Evolutionary conservation across 35 echinoderm and acorn worm genomes (phyloP).

Genomic region (Anneissia japonica): DNA sequence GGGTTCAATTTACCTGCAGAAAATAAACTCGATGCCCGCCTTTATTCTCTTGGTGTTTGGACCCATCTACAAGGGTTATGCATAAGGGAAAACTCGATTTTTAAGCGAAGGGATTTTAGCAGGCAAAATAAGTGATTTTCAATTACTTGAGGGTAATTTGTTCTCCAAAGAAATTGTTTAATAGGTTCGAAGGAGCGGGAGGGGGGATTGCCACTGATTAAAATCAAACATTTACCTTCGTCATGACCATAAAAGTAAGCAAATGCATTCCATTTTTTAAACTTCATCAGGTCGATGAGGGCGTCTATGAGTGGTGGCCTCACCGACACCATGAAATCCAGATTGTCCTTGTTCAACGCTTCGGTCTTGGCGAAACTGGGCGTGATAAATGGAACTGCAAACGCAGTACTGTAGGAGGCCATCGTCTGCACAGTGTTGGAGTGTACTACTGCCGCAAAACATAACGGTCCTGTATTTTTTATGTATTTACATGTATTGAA

Average conservation of each 20-base stretch:
- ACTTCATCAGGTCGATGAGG: conserved; percentile 40
- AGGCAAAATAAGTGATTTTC: too few relatives aligned
- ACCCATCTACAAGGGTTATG: too few relatives aligned
- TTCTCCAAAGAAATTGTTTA: too few relatives aligned
- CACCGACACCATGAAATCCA: conserved; percentile 64
- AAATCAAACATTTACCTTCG: conserved; percentile 76
- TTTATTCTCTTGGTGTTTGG: too few relatives aligned
- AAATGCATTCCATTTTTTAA: conserved; percentile 65
- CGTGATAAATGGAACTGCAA: neutral
- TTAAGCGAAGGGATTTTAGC: too few relatives aligned
- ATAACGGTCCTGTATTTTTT: neutral
- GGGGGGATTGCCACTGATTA: too few relatives aligned
- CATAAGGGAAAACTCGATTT: too few relatives aligned
- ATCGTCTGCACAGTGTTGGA: neutral
- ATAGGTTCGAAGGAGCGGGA: too few relatives aligned
- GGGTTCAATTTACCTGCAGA: too few relatives aligned
- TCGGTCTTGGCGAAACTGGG: neutral
- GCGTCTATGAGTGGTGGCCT: conserved; percentile 55
- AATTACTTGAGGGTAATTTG: too few relatives aligned
- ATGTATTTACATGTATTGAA: neutral
- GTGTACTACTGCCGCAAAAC: neutral
- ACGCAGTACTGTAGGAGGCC: neutral
- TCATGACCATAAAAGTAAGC: conserved; percentile 62
- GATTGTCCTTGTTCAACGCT: neutral
- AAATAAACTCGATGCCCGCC: too few relatives aligned